Percentiles rank a stretch among this genome's conserved stretches.
phyloP scores from a whole-genome alignment of 2,113 vertebrate genomes.

The Pachyramphus minor region DNA sequence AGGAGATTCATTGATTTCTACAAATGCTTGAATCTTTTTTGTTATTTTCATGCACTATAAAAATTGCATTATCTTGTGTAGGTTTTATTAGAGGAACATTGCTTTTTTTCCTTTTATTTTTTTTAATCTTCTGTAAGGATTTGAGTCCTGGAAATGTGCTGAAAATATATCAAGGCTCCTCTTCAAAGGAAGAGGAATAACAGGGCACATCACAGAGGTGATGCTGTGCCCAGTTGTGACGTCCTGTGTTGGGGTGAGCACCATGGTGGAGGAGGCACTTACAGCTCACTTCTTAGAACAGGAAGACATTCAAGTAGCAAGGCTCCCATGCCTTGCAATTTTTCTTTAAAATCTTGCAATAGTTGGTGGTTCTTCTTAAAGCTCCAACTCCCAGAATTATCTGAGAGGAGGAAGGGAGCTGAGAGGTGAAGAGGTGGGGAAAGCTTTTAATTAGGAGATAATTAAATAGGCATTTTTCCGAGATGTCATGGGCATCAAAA shows the following conservation, averaged over 20 bases:
- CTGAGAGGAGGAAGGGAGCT: background rate
- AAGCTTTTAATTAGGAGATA: background rate
- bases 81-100: conserved; percentile 52
- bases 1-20: conserved; percentile 41
- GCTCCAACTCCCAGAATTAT: background rate
- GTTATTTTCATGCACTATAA: conserved; percentile 42
- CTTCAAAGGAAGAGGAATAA: background rate
- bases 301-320: background rate
- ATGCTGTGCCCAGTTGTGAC: accelerated
- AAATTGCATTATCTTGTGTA: conserved; percentile 35
- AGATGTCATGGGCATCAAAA: background rate
- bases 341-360: background rate
- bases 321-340: background rate
- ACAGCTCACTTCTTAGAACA: background rate
- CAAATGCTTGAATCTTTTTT: conserved; percentile 10
- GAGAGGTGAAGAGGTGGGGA: background rate
- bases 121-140: background rate
- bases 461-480: background rate
- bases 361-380: background rate
- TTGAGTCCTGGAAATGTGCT: background rate
- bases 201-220: background rate
- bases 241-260: background rate
- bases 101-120: background rate
- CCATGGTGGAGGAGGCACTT: accelerated
- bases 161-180: background rate